These are phyloP conservation scores for Drosophila sechellia DNA, from an alignment of 1,140 invertebrate species.

Conservation along the genomic window DNA sequence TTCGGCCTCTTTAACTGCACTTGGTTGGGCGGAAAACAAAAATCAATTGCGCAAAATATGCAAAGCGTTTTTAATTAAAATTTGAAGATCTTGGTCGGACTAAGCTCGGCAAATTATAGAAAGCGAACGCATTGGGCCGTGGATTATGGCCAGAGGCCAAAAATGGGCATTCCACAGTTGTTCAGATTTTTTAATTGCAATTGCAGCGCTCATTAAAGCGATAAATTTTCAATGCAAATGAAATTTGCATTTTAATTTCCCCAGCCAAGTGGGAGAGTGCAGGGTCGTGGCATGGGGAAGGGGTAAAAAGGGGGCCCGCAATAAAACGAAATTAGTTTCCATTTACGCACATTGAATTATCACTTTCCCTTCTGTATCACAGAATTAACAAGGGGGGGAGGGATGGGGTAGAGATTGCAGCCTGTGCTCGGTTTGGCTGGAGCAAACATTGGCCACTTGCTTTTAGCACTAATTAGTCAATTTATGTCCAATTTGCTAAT, in stretches of 20 bases:
- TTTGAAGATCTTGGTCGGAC: slow-evolving; percentile 61
- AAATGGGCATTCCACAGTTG: slow-evolving; percentile 30
- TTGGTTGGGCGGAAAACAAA: slow-evolving; percentile 12
- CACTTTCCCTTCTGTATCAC: neutral
- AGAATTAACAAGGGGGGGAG: too few species aligned
- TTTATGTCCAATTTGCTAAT: slow-evolving; percentile 74
- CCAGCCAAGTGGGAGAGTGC: neutral
- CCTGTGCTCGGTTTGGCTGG: slow-evolving; percentile 1
- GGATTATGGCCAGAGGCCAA: slow-evolving; percentile 55
- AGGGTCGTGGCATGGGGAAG: too few species aligned
- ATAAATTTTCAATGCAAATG: slow-evolving; percentile 54
- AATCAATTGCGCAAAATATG: slow-evolving; percentile 72
- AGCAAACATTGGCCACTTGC: slow-evolving; percentile 55
- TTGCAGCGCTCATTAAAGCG: slow-evolving; percentile 63
- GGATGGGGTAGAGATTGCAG: neutral
- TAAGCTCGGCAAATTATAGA: slow-evolving; percentile 49
- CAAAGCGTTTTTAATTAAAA: slow-evolving; percentile 73
- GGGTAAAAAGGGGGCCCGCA: neutral
- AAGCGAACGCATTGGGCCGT: slow-evolving; percentile 47
- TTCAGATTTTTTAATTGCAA: slow-evolving; percentile 64
- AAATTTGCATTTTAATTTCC: slow-evolving; percentile 55
- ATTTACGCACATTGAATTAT: slow-evolving; percentile 37
- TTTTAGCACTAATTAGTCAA: slow-evolving; percentile 78
- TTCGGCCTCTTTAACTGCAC: slow-evolving; percentile 5
- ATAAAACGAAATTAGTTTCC: slow-evolving; percentile 67